Conservation (phyloP, 2,113 vertebrate genomes). For the Trematocara stigmaticum region DNA sequence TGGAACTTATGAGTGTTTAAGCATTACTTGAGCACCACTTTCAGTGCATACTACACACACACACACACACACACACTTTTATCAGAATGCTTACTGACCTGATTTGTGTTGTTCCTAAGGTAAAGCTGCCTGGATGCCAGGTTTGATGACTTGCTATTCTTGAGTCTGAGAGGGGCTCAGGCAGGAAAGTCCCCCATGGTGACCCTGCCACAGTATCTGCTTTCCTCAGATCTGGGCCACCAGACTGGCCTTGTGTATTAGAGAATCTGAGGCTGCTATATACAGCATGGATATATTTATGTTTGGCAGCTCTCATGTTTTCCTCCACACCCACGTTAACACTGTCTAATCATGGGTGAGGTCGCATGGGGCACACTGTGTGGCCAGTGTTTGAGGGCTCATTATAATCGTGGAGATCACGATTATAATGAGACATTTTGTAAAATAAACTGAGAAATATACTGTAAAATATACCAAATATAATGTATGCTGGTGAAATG, state of each 20-base stretch:
- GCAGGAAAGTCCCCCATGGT: conserved; percentile 64
- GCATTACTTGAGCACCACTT: background rate
- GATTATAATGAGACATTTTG: background rate
- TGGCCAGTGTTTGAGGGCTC: conserved; percentile 1
- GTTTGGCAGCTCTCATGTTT: conserved; percentile 27
- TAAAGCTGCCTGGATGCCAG: conserved; percentile 31
- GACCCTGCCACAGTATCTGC: conserved; percentile 51
- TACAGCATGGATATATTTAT: conserved; percentile 48
- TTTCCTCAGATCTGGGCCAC: conserved; percentile 46
- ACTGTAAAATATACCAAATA: background rate
- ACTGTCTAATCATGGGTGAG: conserved; percentile 23
- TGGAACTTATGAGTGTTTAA: background rate
- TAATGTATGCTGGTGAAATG: background rate
- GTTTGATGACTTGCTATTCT: conserved; percentile 65
- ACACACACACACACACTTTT: background rate
- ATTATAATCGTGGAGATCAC: background rate
- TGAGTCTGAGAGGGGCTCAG: conserved; percentile 6
- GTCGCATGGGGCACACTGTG: background rate
- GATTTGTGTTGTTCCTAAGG: background rate
- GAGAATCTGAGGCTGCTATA: conserved; percentile 26
- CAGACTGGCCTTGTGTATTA: conserved; percentile 2
- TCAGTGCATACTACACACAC: background rate
- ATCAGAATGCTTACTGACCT: conserved; percentile 12
- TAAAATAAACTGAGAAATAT: background rate
- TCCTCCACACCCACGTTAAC: conserved; percentile 12